A percentile compares a stretch with the other conserved stretches of the same genome.
phyloP scores from a whole-genome alignment of 2,113 vertebrate species.

The Mystacornis crossleyi region DNA sequence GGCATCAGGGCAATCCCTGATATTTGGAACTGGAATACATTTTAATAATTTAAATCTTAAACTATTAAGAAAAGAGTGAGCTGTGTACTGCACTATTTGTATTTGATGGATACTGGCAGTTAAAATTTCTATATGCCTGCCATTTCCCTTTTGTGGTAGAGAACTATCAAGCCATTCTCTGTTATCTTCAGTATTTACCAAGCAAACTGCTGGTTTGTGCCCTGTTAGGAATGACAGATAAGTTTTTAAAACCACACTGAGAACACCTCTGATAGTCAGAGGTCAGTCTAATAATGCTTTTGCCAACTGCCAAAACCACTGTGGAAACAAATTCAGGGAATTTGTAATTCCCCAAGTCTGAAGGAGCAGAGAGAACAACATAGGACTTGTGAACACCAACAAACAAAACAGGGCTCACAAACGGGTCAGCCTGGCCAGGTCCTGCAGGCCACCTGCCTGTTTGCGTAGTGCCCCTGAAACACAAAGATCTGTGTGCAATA shows the following conservation, averaged over 20 bases:
- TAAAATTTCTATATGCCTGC: not conserved
- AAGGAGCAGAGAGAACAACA: not conserved
- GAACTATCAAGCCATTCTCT: not conserved
- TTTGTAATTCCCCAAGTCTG: not conserved
- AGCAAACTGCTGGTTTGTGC: not conserved
- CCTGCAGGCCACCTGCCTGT: not conserved
- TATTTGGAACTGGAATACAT: not conserved
- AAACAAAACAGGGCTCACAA: not conserved
- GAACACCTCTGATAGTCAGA: not conserved
- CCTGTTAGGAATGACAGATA: not conserved
- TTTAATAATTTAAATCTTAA: not conserved
- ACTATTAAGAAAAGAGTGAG: not conserved
- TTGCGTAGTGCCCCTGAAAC: not conserved
- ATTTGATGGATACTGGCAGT: not conserved
- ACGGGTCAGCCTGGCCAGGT: not conserved
- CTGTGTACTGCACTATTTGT: not conserved
- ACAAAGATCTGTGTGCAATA: not conserved
- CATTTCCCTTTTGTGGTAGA: not conserved
- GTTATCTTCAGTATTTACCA: conserved; percentile 27
- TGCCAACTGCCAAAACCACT: not conserved
- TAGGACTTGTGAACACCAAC: not conserved
- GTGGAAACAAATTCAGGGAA: not conserved
- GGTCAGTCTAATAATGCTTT: not conserved
- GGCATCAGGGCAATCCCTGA: not conserved
- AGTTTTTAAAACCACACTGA: conserved; percentile 2